Evolutionary conservation across 2,113 vertebrate genomes (phyloP), one percentile per base, ranked within the genome.

Genomic region (Loxodonta africana): DNA sequence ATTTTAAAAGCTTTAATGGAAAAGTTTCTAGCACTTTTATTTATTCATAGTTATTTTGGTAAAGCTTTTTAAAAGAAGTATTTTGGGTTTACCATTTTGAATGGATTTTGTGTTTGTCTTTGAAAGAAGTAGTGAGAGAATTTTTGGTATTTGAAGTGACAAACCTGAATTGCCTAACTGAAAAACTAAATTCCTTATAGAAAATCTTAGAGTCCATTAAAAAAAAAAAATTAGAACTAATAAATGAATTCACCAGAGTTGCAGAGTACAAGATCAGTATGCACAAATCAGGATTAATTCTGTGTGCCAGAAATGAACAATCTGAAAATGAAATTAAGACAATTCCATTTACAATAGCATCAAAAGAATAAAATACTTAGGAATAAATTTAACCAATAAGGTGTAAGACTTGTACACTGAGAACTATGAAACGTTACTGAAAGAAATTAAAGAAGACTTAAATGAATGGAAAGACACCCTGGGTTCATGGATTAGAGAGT

Each of bases 71-170:
- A 48, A 73, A 67, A 78, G 60, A 83, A 69, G 8, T 91, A 90
- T 71, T 60, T 83, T 94, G 83, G 18, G 91, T 9, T 21, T 95
- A 74, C 51, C 92, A 25, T 62, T 97, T 88, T 77, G 74, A 96
- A 92, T 91, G 71, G 37, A 46, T 26, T 96, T 97, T 69, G 9
- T 96, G 86, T 91, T 96, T 97, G 6, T 41, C 25, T 91, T 89
- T 89, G 41, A 86, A 81, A 90, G 48, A 76, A 25, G 41, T 15
- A 23, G 62, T 69, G 15, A n/a, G 44, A 85, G 44, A 93, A 46
- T 83, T 85, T 60, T 73, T 93, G 93, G 92, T 77, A 85, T 0
- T 0, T 20, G 77, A 87, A 83, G 20, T 1, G 44, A 62, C 83
- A 92, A 85, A 88, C 14, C 53, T 30, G 0, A n/a, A 21, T 18